phyloP scores from a whole-genome alignment of 1,140 invertebrate species.

The Rhizoglyphus robini region DNA sequence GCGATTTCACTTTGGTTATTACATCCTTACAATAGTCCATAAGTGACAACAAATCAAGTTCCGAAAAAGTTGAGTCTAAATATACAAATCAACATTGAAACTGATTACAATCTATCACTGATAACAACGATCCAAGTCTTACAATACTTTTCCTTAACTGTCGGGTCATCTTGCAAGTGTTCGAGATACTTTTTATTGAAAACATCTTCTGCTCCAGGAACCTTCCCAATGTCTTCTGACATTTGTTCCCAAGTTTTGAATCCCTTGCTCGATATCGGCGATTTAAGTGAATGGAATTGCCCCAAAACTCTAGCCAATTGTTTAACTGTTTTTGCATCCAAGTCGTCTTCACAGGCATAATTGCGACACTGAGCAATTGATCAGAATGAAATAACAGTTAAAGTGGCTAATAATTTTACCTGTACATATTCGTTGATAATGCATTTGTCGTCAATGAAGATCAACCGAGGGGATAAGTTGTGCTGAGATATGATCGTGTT shows the following conservation, averaged over 20 bases:
- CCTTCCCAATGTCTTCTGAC: neutral
- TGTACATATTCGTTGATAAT: neutral
- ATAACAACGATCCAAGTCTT: no score
- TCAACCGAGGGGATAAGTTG: neutral
- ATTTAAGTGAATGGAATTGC: neutral
- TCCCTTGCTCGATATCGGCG: neutral
- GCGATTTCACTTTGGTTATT: neutral
- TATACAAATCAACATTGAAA: neutral
- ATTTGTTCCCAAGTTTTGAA: neutral
- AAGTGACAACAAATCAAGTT: neutral
- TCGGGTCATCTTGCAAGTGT: neutral
- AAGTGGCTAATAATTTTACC: neutral
- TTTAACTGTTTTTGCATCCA: neutral
- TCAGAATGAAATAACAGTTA: neutral
- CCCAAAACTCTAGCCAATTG: neutral
- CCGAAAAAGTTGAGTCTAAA: neutral
- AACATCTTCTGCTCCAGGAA: neutral
- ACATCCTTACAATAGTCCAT: neutral
- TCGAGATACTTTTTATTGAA: neutral
- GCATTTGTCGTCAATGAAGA: neutral
- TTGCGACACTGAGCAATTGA: neutral
- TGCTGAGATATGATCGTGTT: neutral
- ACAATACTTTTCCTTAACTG: slow-evolving; percentile 7
- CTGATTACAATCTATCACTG: neutral
- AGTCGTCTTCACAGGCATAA: slow-evolving; percentile 2